Percentiles rank a stretch among this genome's conserved stretches.
phyloP scores from a whole-genome alignment of 1,140 invertebrate species.

The Batillaria attramentaria region DNA sequence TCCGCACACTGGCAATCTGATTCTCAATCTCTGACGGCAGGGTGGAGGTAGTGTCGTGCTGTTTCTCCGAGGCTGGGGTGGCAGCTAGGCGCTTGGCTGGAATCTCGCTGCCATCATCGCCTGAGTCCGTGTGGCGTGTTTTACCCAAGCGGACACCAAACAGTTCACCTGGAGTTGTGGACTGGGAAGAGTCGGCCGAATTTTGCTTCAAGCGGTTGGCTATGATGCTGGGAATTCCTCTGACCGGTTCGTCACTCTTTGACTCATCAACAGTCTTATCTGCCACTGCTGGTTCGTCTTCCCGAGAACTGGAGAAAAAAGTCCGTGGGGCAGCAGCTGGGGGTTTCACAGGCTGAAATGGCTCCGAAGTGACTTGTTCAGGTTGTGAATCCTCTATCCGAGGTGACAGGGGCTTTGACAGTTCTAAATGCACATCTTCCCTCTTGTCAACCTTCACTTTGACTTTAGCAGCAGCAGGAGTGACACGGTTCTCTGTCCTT shows the following conservation, averaged over 20 bases:
- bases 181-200: not conserved
- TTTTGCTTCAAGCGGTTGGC: constrained; percentile 39
- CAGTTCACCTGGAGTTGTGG: constrained; percentile 11
- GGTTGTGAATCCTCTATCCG: constrained; percentile 20
- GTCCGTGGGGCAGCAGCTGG: not conserved
- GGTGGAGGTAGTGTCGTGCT: not conserved
- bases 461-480: too few species aligned
- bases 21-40: constrained; percentile 35
- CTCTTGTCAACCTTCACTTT: too few species aligned
- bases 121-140: constrained; percentile 10
- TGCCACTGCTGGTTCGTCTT: not conserved
- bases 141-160: constrained; percentile 27
- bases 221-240: constrained; percentile 46
- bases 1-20: constrained; percentile 38
- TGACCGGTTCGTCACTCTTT: constrained; percentile 30
- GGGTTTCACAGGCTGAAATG: not conserved
- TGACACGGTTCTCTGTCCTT: constrained; percentile 2
- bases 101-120: constrained; percentile 4
- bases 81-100: constrained; percentile 28
- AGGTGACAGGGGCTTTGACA: not conserved
- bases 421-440: constrained; percentile 3
- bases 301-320: not conserved
- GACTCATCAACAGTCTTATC: not conserved
- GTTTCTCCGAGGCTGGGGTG: not conserved
- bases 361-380: not conserved